Evolutionary conservation across 2,113 vertebrate species (phyloP).

Genomic region (Brachypodius melanocephalos): DNA sequence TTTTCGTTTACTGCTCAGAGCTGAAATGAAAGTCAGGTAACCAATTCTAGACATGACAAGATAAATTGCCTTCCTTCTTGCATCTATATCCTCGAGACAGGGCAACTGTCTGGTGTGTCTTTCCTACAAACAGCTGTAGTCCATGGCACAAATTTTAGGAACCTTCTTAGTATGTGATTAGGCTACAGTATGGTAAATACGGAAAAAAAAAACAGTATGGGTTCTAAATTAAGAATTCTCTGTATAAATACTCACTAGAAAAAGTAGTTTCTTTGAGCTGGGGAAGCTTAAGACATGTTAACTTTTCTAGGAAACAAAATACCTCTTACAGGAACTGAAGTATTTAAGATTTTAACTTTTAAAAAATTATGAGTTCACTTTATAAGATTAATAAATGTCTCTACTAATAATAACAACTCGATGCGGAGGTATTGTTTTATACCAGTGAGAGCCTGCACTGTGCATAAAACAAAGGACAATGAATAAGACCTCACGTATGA

Average conservation of each 20-base stretch:
- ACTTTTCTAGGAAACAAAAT: not conserved
- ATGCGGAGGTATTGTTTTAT: not conserved
- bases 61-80: not conserved
- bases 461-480: not conserved
- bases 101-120: not conserved
- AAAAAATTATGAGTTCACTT: not conserved
- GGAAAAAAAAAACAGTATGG: not conserved
- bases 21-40: not conserved
- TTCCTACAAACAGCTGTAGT: not conserved
- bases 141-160: not conserved
- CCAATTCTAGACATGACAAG: not conserved
- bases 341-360: not conserved
- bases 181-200: not conserved
- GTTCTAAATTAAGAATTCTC: not conserved
- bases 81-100: not conserved
- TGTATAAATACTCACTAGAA: not conserved
- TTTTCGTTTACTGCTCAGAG: not conserved
- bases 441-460: not conserved
- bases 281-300: not conserved
- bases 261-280: not conserved
- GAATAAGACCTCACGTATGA: not conserved
- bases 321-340: not conserved
- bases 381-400: not conserved
- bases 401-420: not conserved
- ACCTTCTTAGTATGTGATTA: not conserved